phyloP scores from a whole-genome alignment of 2,797 vertebrate species.

The Morus bassanus region DNA sequence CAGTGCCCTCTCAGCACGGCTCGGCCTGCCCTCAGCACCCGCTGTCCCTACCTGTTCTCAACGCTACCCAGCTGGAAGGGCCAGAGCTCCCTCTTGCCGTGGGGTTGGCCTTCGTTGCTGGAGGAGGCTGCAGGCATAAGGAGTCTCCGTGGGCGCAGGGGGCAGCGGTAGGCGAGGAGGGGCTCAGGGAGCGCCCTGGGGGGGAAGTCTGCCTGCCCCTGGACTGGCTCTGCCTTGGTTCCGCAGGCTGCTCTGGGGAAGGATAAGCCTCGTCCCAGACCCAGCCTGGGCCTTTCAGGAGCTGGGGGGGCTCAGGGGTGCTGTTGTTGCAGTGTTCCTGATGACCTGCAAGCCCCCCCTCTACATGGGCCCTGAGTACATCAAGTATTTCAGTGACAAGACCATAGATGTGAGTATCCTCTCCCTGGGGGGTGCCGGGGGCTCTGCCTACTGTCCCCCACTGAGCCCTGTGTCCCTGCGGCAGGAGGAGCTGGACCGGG shows the following conservation, averaged over 20 bases:
- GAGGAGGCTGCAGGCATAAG: no score
- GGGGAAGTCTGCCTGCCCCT: neutral
- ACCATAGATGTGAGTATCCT: slow-evolving; percentile 88
- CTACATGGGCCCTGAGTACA: slow-evolving; percentile 95
- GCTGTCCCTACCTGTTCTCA: no score
- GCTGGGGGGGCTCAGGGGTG: neutral
- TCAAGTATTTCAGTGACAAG: slow-evolving; percentile 95
- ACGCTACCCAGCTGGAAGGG: rapidly evolving
- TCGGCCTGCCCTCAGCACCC: rapidly evolving
- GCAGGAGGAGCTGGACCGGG: slow-evolving; percentile 88
- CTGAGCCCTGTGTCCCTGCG: neutral
- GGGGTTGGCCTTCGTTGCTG: rapidly evolving
- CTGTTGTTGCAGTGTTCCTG: slow-evolving; percentile 83
- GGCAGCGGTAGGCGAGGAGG: rapidly evolving
- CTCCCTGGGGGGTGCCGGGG: rapidly evolving
- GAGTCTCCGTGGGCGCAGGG: neutral
- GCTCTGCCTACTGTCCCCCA: rapidly evolving
- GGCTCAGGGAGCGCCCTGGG: neutral
- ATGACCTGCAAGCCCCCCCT: slow-evolving; percentile 94
- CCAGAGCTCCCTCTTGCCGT: neutral
- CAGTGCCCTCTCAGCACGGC: neutral
- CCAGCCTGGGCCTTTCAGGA: neutral
- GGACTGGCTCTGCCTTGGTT: rapidly evolving
- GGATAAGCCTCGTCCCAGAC: neutral
- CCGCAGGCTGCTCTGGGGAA: neutral